phyloP scores from a whole-genome alignment of 2,797 vertebrate species.

The Salmo trutta region DNA sequence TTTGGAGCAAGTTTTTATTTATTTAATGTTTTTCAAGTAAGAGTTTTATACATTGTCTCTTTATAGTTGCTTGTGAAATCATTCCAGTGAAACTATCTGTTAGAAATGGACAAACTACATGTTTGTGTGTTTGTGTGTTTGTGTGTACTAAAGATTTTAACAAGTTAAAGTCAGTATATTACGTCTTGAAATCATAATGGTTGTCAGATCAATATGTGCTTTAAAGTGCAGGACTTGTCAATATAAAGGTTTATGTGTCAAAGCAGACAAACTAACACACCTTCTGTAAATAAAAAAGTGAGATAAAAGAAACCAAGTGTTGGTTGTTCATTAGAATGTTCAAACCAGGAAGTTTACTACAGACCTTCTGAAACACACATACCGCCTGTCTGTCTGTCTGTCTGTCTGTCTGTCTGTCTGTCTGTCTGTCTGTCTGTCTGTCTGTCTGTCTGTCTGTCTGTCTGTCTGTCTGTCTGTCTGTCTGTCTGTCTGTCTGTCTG shows the following conservation, averaged over 20 bases:
- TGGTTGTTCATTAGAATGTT: constrained; percentile 31
- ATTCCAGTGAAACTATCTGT: constrained; percentile 80
- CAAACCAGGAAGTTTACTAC: not conserved
- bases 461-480: not conserved
- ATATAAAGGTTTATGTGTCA: constrained; percentile 80
- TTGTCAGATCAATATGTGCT: constrained; percentile 81
- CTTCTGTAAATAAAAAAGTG: constrained; percentile 80
- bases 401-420: constrained; percentile 1
- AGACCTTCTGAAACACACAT: no score
- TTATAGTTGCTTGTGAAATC: constrained; percentile 84
- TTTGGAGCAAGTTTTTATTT: constrained; percentile 58
- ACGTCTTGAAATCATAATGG: constrained; percentile 80
- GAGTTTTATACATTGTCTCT: constrained; percentile 83
- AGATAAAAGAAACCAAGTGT: constrained; percentile 51
- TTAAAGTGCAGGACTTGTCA: constrained; percentile 80
- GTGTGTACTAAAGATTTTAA: constrained; percentile 74
- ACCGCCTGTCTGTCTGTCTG: no score
- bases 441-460: not conserved
- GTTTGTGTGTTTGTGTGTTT: not conserved
- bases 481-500: no score
- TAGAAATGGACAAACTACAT: constrained; percentile 75
- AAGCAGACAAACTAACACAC: constrained; percentile 70
- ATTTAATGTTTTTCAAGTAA: constrained; percentile 77
- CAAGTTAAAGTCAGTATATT: constrained; percentile 75
- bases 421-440: not conserved